Conservation (phyloP, 2,888 invertebrate genomes). For the Drosophila cyrtoloma region DNA sequence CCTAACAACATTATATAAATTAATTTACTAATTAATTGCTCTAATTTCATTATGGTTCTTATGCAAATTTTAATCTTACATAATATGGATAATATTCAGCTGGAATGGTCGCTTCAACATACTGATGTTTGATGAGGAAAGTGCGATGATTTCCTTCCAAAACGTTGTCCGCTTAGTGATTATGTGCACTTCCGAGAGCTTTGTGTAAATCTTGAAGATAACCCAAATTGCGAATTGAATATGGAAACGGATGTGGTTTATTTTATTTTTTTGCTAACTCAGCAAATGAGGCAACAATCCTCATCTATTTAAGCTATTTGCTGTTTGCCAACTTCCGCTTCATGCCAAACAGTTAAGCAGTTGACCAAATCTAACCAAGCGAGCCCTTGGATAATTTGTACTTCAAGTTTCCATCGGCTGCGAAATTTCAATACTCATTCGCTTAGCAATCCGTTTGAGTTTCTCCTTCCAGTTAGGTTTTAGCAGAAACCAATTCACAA, state of each 20-base stretch:
- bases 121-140: not conserved
- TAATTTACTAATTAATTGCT: not conserved
- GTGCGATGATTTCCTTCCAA: not conserved
- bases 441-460: not conserved
- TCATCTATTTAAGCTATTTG: not conserved
- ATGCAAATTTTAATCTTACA: too few relatives aligned
- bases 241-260: not conserved
- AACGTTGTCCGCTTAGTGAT: not conserved
- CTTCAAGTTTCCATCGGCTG: not conserved
- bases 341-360: not conserved
- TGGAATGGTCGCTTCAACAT: not conserved
- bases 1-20: not conserved
- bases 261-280: not conserved
- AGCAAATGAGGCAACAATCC: not conserved
- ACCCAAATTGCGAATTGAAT: not conserved
- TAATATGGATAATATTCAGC: not conserved
- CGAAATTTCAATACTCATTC: not conserved
- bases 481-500: not conserved
- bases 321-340: not conserved
- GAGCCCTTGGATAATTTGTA: not conserved
- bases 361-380: not conserved
- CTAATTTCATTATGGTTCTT: not conserved
- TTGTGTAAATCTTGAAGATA: too few relatives aligned
- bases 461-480: not conserved
- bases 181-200: too few relatives aligned